Evolutionary conservation across 2,888 invertebrate species (phyloP), one percentile per base, ranked within the genome.

Genomic region (Troides aeacus): DNA sequence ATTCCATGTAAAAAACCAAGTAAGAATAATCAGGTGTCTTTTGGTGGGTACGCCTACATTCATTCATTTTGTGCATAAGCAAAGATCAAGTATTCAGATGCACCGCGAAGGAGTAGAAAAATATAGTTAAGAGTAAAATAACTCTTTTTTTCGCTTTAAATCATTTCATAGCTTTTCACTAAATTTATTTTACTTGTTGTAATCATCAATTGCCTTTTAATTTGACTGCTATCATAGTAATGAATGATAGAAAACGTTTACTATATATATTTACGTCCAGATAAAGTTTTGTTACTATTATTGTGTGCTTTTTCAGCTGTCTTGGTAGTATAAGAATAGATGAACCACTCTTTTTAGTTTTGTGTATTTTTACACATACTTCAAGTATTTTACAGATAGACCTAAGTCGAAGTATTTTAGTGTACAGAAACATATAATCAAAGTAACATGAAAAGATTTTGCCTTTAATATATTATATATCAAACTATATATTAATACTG

Each of bases 1-100:
- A 90, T 92, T 90, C 91, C 89, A 75, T 82, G 81, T 86, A 84
- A 88, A 89, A 89, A 88, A 84, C 75, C 83, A 75, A 85, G 86
- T 84, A 89, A 88, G 81, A 80, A 78, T 82, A 85, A 87, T 88
- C 86, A 89, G 86, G 86, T 90, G 89, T 88, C 88, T 79, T 83
- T 73, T 77, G 79, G 80, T 81, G 77, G 81, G 83, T 84, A 89
- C 88, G 86, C 88, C 89, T 85, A 89, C 89, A 84, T 85, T 83
- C 83, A 85, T 88, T 88, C 85, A 86, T 87, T 89, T 88, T 85
- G 81, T 87, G 81, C 83, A 79, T 76, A 66, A 75, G 62, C 86
- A 89, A 84, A 89, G 89, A 89, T 74, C 81, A 86, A 71, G 23
- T 69, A 63, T 23, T 23, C 24, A 57, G 21, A 50, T 50, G 50